Evolutionary conservation across 2,888 invertebrate species (phyloP), one percentile per base, ranked within the genome.

Genomic region (Orchesellides sinensis): DNA sequence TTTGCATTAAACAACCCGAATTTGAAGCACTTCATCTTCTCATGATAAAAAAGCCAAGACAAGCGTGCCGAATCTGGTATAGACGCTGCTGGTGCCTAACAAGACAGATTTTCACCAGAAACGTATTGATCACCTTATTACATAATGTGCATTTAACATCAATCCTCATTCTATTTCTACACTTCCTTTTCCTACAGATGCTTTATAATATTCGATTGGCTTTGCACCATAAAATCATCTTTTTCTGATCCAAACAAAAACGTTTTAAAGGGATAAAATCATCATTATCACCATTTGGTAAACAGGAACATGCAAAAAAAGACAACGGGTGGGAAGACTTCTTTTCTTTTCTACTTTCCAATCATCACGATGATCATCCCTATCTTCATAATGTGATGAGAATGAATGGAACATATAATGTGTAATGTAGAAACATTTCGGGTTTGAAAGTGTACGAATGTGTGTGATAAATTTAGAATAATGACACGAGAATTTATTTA

Each of bases 401-500:
- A 63, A 63, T 59, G 59, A 59, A 59, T 59, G 27, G 25, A 59
- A n/a, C 49, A 56, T 32, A 59, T 32, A 59, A 59, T 59, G 59
- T 63, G 40, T 63, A 10, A 19, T 29, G 32, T 61, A 4, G 10
- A 19, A 25, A 8, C 25, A 25, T 23, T 59, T 59, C 27, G 29
- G 25, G 17, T 52, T 59, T 59, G 32, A 32, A 29, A 59, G 32
- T 23, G 21, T 21, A 56, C 56, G 56, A 56, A 63, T 40, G 17
- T 19, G 27, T 47, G 83, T 80, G 85, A 85, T 85, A 85, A 85
- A 85, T 85, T 70, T 85, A 85, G 85, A 85, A 85, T 86, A 87
- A 87, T 87, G 87, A 86, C 85, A 84, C 70, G 87, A 87, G 83
- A 85, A 87, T 87, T 87, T 87, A 87, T 87, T 86, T 87, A 85